phyloP scores from a whole-genome alignment of 1,140 invertebrate genomes.

The Aphelenchoides fujianensis region DNA sequence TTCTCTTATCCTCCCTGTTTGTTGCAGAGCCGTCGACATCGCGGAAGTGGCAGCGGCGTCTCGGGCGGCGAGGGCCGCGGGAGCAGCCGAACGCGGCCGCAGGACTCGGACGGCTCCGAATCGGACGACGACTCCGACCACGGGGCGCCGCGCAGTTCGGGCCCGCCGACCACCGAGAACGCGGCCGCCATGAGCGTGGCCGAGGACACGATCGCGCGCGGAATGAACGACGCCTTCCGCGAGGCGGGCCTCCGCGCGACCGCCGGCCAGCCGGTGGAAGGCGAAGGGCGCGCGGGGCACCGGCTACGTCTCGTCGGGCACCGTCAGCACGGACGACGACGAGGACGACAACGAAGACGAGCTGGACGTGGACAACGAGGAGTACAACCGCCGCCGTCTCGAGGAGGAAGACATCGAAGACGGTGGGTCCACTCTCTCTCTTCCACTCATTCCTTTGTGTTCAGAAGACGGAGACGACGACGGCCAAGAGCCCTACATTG shows the following conservation, averaged over 20 bases:
- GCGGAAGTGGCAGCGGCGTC: too few species aligned
- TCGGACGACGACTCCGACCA: conserved; percentile 33
- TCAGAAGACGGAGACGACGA: conserved; percentile 45
- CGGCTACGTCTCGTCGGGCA: conserved; percentile 26
- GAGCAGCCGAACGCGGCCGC: conserved; percentile 9
- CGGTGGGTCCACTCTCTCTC: conserved; percentile 2
- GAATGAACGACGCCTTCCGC: conserved; percentile 2
- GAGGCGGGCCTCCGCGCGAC: conserved; percentile 24
- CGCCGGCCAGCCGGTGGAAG: conserved; percentile 28
- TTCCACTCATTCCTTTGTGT: not conserved
- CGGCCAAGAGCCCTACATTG: conserved; percentile 8
- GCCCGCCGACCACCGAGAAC: conserved; percentile 16
- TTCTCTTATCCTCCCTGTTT: too few species aligned
- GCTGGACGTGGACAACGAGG: conserved; percentile 28
- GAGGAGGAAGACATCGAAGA: not conserved
- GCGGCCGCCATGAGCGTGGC: conserved; percentile 22
- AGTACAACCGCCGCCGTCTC: not conserved
- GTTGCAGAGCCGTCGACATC: not conserved
- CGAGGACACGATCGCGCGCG: not conserved
- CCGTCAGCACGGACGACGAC: conserved; percentile 40
- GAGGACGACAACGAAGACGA: conserved; percentile 31
- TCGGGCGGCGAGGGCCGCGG: conserved; percentile 24
- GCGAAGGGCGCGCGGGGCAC: conserved; percentile 9
- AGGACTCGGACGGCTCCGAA: conserved; percentile 41
- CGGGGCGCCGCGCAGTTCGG: conserved; percentile 19